Conservation (phyloP, 2,797 vertebrate genomes). For the Lagocephalus sceleratus region DNA sequence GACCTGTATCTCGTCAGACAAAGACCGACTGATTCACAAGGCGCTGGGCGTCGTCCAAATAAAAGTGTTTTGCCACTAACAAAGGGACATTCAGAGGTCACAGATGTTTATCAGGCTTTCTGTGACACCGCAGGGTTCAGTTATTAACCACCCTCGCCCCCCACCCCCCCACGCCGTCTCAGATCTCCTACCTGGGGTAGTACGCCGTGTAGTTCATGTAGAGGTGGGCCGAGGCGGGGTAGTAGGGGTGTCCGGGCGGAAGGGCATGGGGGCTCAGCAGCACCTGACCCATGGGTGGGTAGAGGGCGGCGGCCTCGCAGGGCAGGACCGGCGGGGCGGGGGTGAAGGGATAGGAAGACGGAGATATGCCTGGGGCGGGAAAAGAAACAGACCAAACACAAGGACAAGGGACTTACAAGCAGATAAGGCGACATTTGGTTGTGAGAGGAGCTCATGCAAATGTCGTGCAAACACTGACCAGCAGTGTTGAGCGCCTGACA, state of each 20-base stretch:
- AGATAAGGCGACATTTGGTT: slow-evolving; percentile 42
- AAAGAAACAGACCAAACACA: slow-evolving; percentile 18
- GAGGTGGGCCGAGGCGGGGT: slow-evolving; percentile 85
- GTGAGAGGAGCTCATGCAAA: slow-evolving; percentile 60
- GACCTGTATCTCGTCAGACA: slow-evolving; percentile 14
- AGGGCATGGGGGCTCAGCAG: slow-evolving; percentile 82
- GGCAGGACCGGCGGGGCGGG: slow-evolving; percentile 83
- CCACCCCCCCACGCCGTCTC: too few species aligned
- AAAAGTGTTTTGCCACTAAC: slow-evolving; percentile 24
- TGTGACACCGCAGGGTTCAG: slow-evolving; percentile 65
- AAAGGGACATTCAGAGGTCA: slow-evolving; percentile 44
- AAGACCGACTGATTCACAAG: not conserved
- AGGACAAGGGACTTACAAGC: not conserved
- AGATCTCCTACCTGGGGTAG: slow-evolving; percentile 88
- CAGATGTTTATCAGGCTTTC: slow-evolving; percentile 49
- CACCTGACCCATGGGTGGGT: slow-evolving; percentile 84
- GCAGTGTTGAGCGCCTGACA: slow-evolving; percentile 14
- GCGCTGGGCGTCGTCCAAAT: slow-evolving; percentile 18
- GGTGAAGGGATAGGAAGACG: slow-evolving; percentile 87
- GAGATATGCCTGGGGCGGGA: slow-evolving; percentile 83
- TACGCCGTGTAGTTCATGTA: slow-evolving; percentile 97
- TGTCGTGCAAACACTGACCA: slow-evolving; percentile 58
- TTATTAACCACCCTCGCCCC: slow-evolving; percentile 75
- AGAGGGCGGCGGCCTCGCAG: slow-evolving; percentile 81
- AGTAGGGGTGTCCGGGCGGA: slow-evolving; percentile 82